Evolutionary conservation across 2,888 invertebrate genomes (phyloP), one percentile per base, ranked within the genome.

Genomic region (Andrena fulva): DNA sequence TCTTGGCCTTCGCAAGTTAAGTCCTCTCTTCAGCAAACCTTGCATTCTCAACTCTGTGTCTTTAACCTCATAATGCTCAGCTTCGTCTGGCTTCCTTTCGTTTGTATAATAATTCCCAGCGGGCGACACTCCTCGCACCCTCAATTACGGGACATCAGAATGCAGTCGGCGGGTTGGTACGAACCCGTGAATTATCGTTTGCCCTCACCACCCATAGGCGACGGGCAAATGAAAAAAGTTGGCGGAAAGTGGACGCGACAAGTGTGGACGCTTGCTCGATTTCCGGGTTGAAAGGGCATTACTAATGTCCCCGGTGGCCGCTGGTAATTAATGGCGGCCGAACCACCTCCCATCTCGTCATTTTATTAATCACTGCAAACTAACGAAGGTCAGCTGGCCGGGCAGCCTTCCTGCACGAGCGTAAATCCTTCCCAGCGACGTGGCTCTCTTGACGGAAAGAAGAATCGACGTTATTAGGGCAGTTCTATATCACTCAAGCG

Each of bases 301-400:
- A 84, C 86, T 88, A 88, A 87, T 87, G 86, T 16, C 33, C 33
- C 50, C 12, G n/a, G 35, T 54, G 80, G 74, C 72, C 63, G 29
- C 63, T 31, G 68, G 85, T 90, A 89, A 91, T 91, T 91, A 91
- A 90, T 90, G 87, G 85, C 78, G 62, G 81, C 77, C 75, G 83
- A 10, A n/a, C 33, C 62, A n/a, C 62, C 33, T 33, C 62, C 24
- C 29, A 85, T 87, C 90, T 89, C 89, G 89, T 87, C 90, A 89
- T 91, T 91, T 91, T 91, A 91, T 90, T 91, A 91, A 91, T 91
- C 88, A 89, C 85, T 78, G 71, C 82, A 85, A 78, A 85, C 50
- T 84, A 87, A 87, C 86, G 85, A 83, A 86, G 84, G 85, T 87
- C 86, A 82, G 52, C 56, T 54, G 52, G 69, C 62, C 29, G 66